Evolutionary conservation across 2,797 vertebrate species (phyloP), one percentile per base, ranked within the genome.

Genomic region (Silurus aristotelis): DNA sequence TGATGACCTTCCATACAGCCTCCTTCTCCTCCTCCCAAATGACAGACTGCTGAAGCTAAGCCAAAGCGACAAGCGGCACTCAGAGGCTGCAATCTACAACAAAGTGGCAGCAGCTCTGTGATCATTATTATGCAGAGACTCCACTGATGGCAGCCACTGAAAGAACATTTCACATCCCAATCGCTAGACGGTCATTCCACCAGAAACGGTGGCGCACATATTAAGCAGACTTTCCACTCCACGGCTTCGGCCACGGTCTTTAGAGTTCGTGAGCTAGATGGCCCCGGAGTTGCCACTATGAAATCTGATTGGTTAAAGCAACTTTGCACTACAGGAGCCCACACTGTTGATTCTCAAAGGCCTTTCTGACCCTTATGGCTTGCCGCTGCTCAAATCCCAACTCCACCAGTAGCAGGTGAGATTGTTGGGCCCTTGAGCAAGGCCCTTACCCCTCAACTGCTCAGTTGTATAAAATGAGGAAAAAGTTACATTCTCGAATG

Each of bases 1-100:
- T 79, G 81, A 83, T 83, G 81, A 83, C 85, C 85, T 86, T 86
- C 85, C 79, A 83, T 79, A 83, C 52, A 79, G 73, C 27, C 85
- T 72, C 56, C n/a, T 46, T 73, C 75, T 55, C 27, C 85, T 72
- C 56, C n/a, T 52, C 81, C 75, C 64, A 83, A 83, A 86, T 83
- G 73, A 72, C 85, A 85, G 83, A 83, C 55, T 68, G 81, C 80
- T 83, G 66, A 87, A 80, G 64, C 48, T 85, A 66, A 83, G 63
- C 60, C 83, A 83, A 79, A 83, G 66, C 46, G 83, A 83, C 83
- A 89, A 72, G 55, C 73, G 83, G 76, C 72, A 80, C 80, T 68
- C 76, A 22, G 79, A 71, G 43, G 52, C 63, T 56, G 67, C 68
- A 75, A 70, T 58, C 46, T 38, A 67, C 64, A 78, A 48, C 38